Evolutionary conservation across 2,113 vertebrate genomes (phyloP).

Genomic region (Cromileptes altivelis): DNA sequence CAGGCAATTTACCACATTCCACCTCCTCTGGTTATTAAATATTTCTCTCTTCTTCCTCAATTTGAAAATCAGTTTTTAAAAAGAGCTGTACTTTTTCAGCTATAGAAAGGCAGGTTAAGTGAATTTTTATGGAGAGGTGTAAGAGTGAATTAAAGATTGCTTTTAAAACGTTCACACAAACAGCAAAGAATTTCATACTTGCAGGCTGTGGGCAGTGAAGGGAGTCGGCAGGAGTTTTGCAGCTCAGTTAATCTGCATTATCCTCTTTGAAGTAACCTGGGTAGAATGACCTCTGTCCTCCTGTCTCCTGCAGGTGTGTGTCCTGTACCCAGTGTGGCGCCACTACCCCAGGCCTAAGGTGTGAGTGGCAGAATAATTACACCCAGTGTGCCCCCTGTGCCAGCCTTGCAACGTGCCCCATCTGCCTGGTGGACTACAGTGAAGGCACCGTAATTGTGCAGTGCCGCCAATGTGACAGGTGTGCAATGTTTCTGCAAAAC

Average conservation of each 20-base stretch:
- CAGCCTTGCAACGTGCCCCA: slow-evolving; percentile 91
- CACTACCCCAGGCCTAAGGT: slow-evolving; percentile 92
- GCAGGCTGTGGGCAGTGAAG: background rate
- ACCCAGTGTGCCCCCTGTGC: slow-evolving; percentile 96
- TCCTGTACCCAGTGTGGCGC: slow-evolving; percentile 96
- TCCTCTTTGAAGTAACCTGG: slow-evolving; percentile 31
- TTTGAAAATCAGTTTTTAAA: background rate
- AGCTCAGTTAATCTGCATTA: background rate
- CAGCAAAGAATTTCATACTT: background rate
- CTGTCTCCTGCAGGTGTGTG: slow-evolving; percentile 90
- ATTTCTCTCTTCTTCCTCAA: background rate
- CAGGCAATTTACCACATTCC: background rate
- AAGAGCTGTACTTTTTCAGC: background rate
- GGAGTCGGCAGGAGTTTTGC: slow-evolving; percentile 5
- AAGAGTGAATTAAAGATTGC: background rate
- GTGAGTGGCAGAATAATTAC: slow-evolving; percentile 99
- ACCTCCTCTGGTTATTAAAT: background rate
- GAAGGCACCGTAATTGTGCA: slow-evolving; percentile 96
- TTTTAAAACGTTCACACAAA: background rate
- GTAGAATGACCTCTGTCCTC: slow-evolving; percentile 48
- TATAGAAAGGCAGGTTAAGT: background rate
- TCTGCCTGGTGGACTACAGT: slow-evolving; percentile 91
- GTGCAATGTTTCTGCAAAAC: slow-evolving; percentile 45
- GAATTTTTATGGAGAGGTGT: background rate
- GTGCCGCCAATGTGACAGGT: slow-evolving; percentile 97